These are phyloP conservation scores for Sclerurus mexicanus DNA, from an alignment of 2,113 vertebrate genomes.

Conservation along the genomic window DNA sequence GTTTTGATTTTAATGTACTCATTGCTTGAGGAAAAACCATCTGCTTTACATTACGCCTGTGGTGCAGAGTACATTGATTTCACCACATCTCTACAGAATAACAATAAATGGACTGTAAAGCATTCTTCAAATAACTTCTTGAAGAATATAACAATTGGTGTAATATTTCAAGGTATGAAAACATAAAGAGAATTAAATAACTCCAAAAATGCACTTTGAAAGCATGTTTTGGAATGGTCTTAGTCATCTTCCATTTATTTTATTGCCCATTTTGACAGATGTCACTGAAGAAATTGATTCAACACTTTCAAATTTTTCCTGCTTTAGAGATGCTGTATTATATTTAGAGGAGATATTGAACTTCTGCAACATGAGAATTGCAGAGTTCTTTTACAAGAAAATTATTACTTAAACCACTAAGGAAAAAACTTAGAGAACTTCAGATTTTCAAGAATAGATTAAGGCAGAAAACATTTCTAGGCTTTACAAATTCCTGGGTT, in stretches of 20 bases:
- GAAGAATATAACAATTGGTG: slow-evolving; percentile 52
- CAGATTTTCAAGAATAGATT: not conserved
- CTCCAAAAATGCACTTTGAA: slow-evolving; percentile 17
- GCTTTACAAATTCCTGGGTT: not conserved
- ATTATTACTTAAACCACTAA: not conserved
- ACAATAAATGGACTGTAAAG: slow-evolving; percentile 65
- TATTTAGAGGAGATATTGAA: not conserved
- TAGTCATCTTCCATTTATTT: slow-evolving; percentile 6
- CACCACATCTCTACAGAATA: slow-evolving; percentile 69
- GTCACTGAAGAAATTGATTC: not conserved
- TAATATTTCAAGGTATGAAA: slow-evolving; percentile 29
- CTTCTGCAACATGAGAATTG: not conserved
- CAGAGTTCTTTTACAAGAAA: not conserved
- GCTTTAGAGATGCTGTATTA: not conserved
- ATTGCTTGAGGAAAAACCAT: slow-evolving; percentile 53
- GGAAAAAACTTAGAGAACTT: not conserved
- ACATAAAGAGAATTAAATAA: not conserved
- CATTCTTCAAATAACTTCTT: slow-evolving; percentile 61
- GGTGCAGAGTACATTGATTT: slow-evolving; percentile 61
- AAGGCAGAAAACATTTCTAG: not conserved
- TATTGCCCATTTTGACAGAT: not conserved
- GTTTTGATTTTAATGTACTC: slow-evolving; percentile 49
- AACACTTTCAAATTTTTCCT: not conserved
- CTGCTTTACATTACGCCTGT: slow-evolving; percentile 70
- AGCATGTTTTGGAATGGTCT: not conserved